Evolutionary conservation across 2,113 vertebrate species (phyloP).

Genomic region (Casuarius casuarius): DNA sequence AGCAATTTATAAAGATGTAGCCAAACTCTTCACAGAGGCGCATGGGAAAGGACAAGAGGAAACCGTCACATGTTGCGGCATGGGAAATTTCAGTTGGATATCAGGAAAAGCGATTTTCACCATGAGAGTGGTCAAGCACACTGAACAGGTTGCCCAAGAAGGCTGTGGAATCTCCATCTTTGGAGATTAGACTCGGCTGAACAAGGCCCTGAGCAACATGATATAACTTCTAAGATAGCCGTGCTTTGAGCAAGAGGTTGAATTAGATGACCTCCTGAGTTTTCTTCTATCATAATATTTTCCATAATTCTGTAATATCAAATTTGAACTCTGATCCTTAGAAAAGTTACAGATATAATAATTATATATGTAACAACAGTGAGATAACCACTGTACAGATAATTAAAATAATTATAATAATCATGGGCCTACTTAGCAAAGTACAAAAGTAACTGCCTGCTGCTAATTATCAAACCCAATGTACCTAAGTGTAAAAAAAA

Average conservation of each 20-base stretch:
- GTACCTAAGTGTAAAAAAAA: background rate
- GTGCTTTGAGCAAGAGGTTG: background rate
- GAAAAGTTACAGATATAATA: background rate
- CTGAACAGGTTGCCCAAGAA: background rate
- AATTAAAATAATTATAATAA: background rate
- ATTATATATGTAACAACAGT: background rate
- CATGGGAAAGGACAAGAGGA: background rate
- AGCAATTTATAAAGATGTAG: too few relatives aligned
- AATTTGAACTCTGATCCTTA: background rate
- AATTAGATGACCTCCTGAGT: background rate
- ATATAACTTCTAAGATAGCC: background rate
- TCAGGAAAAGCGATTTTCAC: background rate
- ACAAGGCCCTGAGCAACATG: background rate
- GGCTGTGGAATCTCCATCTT: background rate
- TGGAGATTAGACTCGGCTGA: background rate
- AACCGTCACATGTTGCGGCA: background rate
- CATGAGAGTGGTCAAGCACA: background rate
- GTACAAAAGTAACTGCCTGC: background rate
- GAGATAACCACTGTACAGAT: background rate
- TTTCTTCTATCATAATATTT: background rate
- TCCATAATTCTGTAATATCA: background rate
- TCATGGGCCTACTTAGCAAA: background rate
- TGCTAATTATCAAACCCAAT: conserved; percentile 21
- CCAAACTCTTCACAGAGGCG: background rate
- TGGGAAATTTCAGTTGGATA: background rate